Conservation (phyloP, 2,113 vertebrate genomes). For the Pimephales promelas region DNA sequence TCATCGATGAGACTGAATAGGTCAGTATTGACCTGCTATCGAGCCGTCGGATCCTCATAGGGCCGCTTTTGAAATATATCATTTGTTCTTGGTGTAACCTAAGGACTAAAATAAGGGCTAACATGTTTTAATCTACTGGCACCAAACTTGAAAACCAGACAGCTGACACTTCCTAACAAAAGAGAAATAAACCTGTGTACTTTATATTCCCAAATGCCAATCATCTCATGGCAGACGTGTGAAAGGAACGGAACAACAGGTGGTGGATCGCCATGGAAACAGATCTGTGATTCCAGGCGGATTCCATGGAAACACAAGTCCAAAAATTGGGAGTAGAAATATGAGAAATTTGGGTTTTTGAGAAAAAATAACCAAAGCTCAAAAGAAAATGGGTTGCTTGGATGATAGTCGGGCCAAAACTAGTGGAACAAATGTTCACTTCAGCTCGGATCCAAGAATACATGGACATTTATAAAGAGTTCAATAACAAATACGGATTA, state of each 20-base stretch:
- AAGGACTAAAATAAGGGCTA: neutral
- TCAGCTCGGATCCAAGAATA: neutral
- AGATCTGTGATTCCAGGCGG: slow-evolving; percentile 59
- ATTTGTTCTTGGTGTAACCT: too few species aligned
- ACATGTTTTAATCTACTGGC: neutral
- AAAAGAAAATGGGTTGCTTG: neutral
- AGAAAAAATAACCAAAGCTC: neutral
- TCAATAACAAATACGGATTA: neutral
- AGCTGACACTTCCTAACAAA: slow-evolving; percentile 37
- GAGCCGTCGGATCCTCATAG: neutral
- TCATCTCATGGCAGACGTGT: slow-evolving; percentile 68
- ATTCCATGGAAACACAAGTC: slow-evolving; percentile 65
- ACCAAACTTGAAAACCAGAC: slow-evolving; percentile 22
- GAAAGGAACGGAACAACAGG: slow-evolving; percentile 73
- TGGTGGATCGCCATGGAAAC: slow-evolving; percentile 66
- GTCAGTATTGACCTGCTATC: neutral
- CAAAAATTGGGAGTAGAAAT: slow-evolving; percentile 25
- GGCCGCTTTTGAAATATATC: neutral
- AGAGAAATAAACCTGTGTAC: slow-evolving; percentile 68
- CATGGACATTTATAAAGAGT: neutral
- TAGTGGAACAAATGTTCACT: neutral
- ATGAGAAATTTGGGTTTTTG: slow-evolving; percentile 24
- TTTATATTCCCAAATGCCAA: slow-evolving; percentile 56
- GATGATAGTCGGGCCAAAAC: neutral
- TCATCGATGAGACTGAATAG: neutral